phyloP scores from a whole-genome alignment of 2,888 invertebrate species.

The Caradrina kadenii region DNA sequence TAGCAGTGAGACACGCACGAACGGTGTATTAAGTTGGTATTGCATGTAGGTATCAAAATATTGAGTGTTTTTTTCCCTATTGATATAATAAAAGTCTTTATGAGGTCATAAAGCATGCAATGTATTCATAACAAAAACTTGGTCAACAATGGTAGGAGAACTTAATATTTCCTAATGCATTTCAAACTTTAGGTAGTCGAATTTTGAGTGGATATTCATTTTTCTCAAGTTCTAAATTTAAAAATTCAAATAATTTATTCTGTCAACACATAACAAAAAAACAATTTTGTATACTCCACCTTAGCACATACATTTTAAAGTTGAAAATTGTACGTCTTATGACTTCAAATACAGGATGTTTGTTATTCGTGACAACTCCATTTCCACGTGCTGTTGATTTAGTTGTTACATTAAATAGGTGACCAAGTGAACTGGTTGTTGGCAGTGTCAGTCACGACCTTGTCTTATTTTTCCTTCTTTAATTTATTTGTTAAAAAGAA shows the following conservation, averaged over 20 bases:
- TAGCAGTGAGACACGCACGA: no score
- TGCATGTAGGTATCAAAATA: not conserved
- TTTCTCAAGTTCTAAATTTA: not conserved
- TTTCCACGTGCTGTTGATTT: slow-evolving; percentile 43
- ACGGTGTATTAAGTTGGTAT: not conserved
- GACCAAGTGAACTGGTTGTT: slow-evolving; percentile 53
- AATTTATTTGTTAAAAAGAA: no score
- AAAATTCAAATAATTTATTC: not conserved
- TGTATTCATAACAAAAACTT: slow-evolving; percentile 10
- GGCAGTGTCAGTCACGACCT: slow-evolving; percentile 33
- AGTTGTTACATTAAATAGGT: slow-evolving; percentile 50
- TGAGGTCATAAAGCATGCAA: slow-evolving; percentile 6
- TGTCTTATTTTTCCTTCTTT: not conserved
- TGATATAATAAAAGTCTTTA: slow-evolving; percentile 1
- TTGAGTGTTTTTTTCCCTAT: not conserved
- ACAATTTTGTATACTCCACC: not conserved
- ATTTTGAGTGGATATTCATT: not conserved
- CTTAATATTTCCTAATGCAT: not conserved
- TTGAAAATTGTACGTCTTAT: not conserved
- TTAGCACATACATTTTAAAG: not conserved
- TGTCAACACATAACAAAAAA: not conserved
- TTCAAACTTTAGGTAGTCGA: not conserved
- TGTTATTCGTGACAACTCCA: slow-evolving; percentile 38
- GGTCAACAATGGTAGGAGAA: not conserved
- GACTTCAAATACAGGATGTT: slow-evolving; percentile 9